Evolutionary conservation across 2,888 invertebrate genomes (phyloP), one percentile per base, ranked within the genome.

Genomic region (Camponotus fellah): DNA sequence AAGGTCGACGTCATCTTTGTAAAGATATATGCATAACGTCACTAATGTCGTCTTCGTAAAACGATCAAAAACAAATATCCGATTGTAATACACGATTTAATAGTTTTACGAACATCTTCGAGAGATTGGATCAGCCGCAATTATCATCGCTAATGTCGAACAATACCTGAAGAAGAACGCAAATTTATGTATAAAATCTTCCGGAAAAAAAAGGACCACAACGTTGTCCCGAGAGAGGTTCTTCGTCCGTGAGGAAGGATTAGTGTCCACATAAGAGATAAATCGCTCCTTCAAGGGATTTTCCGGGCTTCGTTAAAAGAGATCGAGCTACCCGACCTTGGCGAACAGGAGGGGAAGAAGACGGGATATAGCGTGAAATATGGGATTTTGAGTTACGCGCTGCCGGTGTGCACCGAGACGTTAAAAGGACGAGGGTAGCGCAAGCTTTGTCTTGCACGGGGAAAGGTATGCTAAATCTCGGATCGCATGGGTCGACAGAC

Each of bases 181-280:
- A 14, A 26, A 21, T 17, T 43, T 14, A 56, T 43, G 64, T 17
- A 60, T 60, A 82, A 53, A 53, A 74, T 75, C 60, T 74, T 26
- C 12, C 37, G 26, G 32, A 40, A 26, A 69, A n/a, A 21, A 32
- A 56, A n/a, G 14, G 26, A 53, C 17, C 53, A 76, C 32, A 71
- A 60, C 60, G 46, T 65, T 34, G 56, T 26, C 72, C 37, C 80
- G 40, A 58, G 79, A 76, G 65, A 65, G 62, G 12, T 65, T 83
- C 72, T 62, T 76, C 69, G 66, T 68, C 49, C 74, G 65, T 77
- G 75, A 79, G 82, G 58, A 79, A 62, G 86, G 86, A 86, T 86
- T 86, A 86, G 86, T 75, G 86, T 86, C 82, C 79, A 74, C 64
- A 60, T 65, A 60, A 60, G 79, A 86, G 85, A 86, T 85, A 82